Evolutionary conservation across 92 coral and sea anemone genomes (phyloP).

Genomic region (Phenganax marumi): DNA sequence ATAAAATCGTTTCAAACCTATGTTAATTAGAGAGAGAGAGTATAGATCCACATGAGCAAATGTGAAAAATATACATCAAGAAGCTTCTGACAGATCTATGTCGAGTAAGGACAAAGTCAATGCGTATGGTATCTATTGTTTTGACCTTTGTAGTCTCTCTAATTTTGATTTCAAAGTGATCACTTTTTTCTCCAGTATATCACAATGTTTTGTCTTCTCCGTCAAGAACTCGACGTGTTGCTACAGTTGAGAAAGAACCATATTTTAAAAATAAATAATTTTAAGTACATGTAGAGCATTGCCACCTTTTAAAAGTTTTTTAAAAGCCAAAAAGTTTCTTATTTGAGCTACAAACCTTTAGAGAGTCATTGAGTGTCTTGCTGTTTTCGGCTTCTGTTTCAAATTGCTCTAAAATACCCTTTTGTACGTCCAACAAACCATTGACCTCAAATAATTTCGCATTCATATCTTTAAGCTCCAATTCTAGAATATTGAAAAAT

Average conservation of each 20-base stretch:
- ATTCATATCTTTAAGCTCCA: neutral
- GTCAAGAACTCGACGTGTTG: conserved; percentile 20
- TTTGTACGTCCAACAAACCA: neutral
- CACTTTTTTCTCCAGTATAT: neutral
- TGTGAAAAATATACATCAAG: neutral
- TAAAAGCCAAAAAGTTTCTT: too few relatives aligned
- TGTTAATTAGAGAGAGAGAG: neutral
- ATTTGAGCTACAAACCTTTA: neutral
- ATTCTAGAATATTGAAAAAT: neutral
- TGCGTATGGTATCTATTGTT: neutral
- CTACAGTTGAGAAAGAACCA: neutral
- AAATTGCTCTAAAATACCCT: neutral
- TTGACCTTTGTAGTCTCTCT: conserved; percentile 11
- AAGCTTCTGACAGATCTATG: neutral
- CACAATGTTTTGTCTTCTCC: neutral
- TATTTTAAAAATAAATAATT: neutral
- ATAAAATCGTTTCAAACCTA: conserved; percentile 70
- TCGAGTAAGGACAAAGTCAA: too few relatives aligned
- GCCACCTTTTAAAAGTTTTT: too few relatives aligned
- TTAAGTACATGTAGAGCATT: neutral
- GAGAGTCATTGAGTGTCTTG: neutral
- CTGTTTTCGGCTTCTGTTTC: neutral
- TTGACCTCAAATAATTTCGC: neutral
- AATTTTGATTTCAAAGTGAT: neutral
- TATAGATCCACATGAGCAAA: neutral